phyloP scores from a whole-genome alignment of 2,888 invertebrate genomes.

The Acrobasis repandana region DNA sequence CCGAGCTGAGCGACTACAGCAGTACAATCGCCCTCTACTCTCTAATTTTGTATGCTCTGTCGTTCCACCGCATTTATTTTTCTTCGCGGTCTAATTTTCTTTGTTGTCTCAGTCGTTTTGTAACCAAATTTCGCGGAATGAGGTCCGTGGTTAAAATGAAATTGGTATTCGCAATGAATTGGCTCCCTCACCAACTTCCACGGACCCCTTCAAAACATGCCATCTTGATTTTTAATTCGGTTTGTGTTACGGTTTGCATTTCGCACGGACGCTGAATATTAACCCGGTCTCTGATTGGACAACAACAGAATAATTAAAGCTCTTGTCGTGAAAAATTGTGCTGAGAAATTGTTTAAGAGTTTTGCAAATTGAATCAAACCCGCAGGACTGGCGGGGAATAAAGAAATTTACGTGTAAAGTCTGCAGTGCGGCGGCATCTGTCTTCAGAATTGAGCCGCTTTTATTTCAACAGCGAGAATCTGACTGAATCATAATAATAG shows the following conservation, averaged over 20 bases:
- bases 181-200: slow-evolving; percentile 57
- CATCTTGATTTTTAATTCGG: slow-evolving; percentile 71
- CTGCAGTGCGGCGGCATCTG: slow-evolving; percentile 16
- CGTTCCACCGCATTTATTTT: slow-evolving; percentile 78
- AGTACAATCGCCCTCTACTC: slow-evolving; percentile 46
- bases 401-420: slow-evolving; percentile 11
- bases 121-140: slow-evolving; percentile 78
- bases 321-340: slow-evolving; percentile 28
- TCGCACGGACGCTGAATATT: slow-evolving; percentile 55
- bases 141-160: slow-evolving; percentile 75
- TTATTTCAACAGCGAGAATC: not conserved
- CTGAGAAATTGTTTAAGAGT: slow-evolving; percentile 21
- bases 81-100: slow-evolving; percentile 80
- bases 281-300: slow-evolving; percentile 41
- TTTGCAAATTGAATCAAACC: slow-evolving; percentile 20
- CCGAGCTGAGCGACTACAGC: slow-evolving; percentile 14
- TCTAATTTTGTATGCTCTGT: slow-evolving; percentile 78
- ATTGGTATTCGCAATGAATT: slow-evolving; percentile 79
- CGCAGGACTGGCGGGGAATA: slow-evolving; percentile 6
- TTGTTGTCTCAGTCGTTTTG: slow-evolving; percentile 78
- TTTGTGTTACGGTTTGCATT: slow-evolving; percentile 48
- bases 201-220: slow-evolving; percentile 49
- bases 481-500: no score
- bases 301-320: slow-evolving; percentile 43
- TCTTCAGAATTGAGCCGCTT: slow-evolving; percentile 11